Base-by-base conservation (phyloP, 2,113 vertebrate genomes). In the Dolichotis patagonum region DNA sequence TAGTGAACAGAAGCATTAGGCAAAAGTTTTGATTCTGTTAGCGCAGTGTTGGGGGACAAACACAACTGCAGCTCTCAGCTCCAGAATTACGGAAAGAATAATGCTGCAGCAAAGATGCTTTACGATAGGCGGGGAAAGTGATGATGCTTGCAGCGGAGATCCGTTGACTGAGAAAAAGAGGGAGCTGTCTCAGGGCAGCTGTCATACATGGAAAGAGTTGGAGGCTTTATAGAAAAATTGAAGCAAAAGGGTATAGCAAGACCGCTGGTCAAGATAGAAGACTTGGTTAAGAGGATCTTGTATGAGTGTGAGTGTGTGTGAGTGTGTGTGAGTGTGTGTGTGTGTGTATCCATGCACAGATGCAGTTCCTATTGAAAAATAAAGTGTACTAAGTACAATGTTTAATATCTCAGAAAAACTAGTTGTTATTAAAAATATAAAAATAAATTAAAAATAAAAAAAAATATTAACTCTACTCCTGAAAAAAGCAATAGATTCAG, bases 61-160 rank as follows among this genome's bases (percentile, higher is more conserved):
- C 35, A n/a, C 2, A 19, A 20, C 35, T 69, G 7, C 7, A 3
- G 67, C 35, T 69, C 19, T 69, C 32, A n/a, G 35, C 19, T n/a
- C n/a, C n/a, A 41, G 69, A 22, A 38, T n/a, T 22, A 0, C 38
- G n/a, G 19, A 38, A 38, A 38, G 67, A 71, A 71, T 22, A 38
- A n/a, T 2, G 6, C 1, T 5, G 3, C 3, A 32, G 9, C n/a
- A 28, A 12, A 71, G 14, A 75, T 24, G 2, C 1, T 80, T 6
- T 46, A 28, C 1, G 35, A 14, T 0, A 10, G 22, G 1, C 65
- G 22, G 13, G 49, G 10, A 32, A 87, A 14, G 14, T 54, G 5
- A 56, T 8, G 24, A 24, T 63, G 30, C 3, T 16, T 32, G 30
- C 22, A 30, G n/a, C 4, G 46, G 84, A 11, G 28, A 84, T 0